Evolutionary conservation across 2,888 invertebrate species (phyloP).

Genomic region (Drosophila barbarae): DNA sequence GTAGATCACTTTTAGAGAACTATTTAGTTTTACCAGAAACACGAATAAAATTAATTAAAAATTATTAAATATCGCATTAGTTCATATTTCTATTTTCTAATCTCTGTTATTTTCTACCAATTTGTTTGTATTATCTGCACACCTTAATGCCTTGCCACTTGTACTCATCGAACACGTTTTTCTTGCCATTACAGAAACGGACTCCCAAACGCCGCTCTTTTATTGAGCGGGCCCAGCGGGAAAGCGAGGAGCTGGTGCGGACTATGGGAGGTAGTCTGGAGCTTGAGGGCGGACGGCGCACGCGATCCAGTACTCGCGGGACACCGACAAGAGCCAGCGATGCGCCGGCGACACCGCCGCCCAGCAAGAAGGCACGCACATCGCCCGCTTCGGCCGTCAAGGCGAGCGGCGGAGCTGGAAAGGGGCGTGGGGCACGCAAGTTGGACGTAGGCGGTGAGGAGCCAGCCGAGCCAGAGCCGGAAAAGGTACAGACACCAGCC

Average conservation of each 20-base stretch:
- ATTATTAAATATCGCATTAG: too few relatives aligned
- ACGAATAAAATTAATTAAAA: too few relatives aligned
- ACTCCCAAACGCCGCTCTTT: conserved; percentile 79
- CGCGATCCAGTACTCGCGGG: conserved; percentile 78
- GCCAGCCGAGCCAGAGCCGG: conserved; percentile 53
- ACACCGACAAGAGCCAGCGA: conserved; percentile 71
- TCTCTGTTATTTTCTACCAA: not conserved
- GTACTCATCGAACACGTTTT: conserved; percentile 7
- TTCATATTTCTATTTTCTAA: not conserved
- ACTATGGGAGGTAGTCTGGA: conserved; percentile 79
- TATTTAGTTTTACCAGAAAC: too few relatives aligned
- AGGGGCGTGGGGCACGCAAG: conserved; percentile 76
- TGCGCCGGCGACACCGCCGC: conserved; percentile 74
- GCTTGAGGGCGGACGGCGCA: conserved; percentile 77
- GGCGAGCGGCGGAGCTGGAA: conserved; percentile 51
- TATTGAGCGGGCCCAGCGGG: conserved; percentile 78
- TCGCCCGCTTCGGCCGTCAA: conserved; percentile 65
- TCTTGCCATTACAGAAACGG: conserved; percentile 69
- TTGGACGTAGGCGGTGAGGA: conserved; percentile 64
- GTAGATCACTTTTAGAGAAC: not conserved
- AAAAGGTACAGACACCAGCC: conserved; percentile 38
- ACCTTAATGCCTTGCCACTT: not conserved
- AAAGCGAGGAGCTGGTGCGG: conserved; percentile 79
- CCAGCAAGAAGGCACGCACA: conserved; percentile 75
- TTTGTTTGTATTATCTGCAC: conserved; percentile 1